Evolutionary conservation across 2,797 vertebrate genomes (phyloP), one percentile per base, ranked within the genome.

Genomic region (Rhyacichthys aspro): DNA sequence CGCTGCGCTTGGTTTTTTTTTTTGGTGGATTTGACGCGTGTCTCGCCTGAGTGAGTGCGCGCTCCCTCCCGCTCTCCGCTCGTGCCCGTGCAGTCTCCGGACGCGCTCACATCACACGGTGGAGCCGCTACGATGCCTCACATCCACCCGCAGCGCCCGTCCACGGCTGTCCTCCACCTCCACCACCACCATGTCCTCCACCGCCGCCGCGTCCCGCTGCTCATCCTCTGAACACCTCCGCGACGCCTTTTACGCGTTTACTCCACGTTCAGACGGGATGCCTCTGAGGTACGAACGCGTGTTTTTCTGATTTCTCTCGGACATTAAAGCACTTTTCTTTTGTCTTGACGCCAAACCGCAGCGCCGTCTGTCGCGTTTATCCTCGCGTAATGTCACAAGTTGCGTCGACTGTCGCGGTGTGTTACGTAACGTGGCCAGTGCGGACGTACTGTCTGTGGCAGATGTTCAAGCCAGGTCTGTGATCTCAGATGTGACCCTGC

Each of bases 81-180:
- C 69, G 78, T 42, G 82, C 74, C 76, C 60, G 84, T n/a, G 33
- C 48, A 52, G 48, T 52, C 34, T 50, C 47, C 15, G 32, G 32
- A 3, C 47, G 47, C 47, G 71, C 72, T 82, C 83, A 83, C 80
- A 64, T 83, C 84, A 80, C 76, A 9, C 79, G 5, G 70, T 68
- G 82, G 87, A 85, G 84, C 78, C 28, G 67, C 71, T 10, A 89
- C 88, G 83, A 90, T 90, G 90, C 89, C 89, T 87, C 78, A 78
- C 67, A 66, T 50, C 38, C 52, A 43, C 39, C 65, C 14, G 59
- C 79, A 58, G 78, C 69, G 72, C 82, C 69, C 79, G 84, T 78
- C 79, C 81, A 69, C 17, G 86, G 76, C 78, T 77, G 75, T 67
- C 70, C 54, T 67, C 68, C 73, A 66, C 74, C 38, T 67, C 67